Base-by-base conservation (phyloP, 2,888 invertebrate genomes). In the Aelia acuminata region DNA sequence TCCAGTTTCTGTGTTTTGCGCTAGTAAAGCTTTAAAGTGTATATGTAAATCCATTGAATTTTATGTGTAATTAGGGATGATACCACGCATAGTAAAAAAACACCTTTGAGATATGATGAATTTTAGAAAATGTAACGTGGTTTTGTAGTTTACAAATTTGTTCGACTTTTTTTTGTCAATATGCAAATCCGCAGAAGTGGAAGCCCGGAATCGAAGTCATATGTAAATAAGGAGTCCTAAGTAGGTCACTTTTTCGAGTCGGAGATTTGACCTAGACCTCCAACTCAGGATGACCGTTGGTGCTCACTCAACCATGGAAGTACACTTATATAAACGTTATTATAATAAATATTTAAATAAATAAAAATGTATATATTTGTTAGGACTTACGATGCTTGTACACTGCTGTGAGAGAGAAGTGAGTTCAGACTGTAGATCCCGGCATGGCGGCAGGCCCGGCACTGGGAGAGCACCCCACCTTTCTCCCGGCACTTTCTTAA, bases 391-490 rank as follows among this genome's bases (percentile, higher is more conserved):
- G 80, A 80, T 80, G 43, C n/a, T 80, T 11, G 43, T n/a, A 43
- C 39, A n/a, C 8, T 47, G 43, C 18, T n/a, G 39, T 39, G 7
- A 18, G 18, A 1, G 3, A 47, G 43, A n/a, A 2, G 15, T n/a
- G 18, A 20, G 5, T 15, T 80, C 80, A 80, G 80, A 80, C 2
- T 13, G 80, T 43, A 13, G 80, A 80, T 43, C n/a, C 80, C 80
- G 80, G 43, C 80, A 80, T 80, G 80, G n/a, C 13, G 80, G 43
- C n/a, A 43, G 80, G 43, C 39, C 43, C 43, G 80, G 22, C 13
- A 80, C 80, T 80, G 80, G 80, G 43, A 22, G 80, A 43, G 0
- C 43, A 13, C 80, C 80, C 80, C 80, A 80, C 80, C 80, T 80
- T 80, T 80, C 80, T 80, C 80, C 75, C 20, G 15, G 13, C 11